These are phyloP conservation scores for Nothocercus julius DNA, from an alignment of 2,113 vertebrate species.

Conservation along the genomic window DNA sequence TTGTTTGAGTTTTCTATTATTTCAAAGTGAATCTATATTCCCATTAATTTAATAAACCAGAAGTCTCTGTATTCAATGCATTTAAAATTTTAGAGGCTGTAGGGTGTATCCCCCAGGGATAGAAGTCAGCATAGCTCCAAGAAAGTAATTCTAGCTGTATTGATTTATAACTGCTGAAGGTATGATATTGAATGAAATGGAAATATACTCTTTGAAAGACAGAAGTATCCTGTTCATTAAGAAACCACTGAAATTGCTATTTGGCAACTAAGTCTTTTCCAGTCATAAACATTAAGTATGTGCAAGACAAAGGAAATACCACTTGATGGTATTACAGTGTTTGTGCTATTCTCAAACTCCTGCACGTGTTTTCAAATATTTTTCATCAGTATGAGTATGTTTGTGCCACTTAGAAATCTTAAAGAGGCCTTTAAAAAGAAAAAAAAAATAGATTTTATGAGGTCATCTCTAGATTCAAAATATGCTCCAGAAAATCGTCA, in stretches of 20 bases:
- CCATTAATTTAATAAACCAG: conserved; percentile 21
- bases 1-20: not conserved
- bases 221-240: not conserved
- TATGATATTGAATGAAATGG: not conserved
- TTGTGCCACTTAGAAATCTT: not conserved
- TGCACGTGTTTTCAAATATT: not conserved
- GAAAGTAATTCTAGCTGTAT: not conserved
- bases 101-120: not conserved
- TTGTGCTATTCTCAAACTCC: not conserved
- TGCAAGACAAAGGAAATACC: not conserved
- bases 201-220: not conserved
- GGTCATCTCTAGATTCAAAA: not conserved
- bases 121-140: not conserved
- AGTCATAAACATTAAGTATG: not conserved
- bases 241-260: not conserved
- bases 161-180: conserved; percentile 4
- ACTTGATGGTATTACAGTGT: not conserved
- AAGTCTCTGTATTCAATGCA: not conserved
- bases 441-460: not conserved
- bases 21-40: not conserved
- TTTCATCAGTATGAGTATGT: not conserved
- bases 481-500: not conserved
- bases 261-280: not conserved
- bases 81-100: not conserved
- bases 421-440: not conserved